These are phyloP conservation scores for Tragelaphus buxtoni DNA, from an alignment of 2,113 vertebrate species.

Conservation along the genomic window DNA sequence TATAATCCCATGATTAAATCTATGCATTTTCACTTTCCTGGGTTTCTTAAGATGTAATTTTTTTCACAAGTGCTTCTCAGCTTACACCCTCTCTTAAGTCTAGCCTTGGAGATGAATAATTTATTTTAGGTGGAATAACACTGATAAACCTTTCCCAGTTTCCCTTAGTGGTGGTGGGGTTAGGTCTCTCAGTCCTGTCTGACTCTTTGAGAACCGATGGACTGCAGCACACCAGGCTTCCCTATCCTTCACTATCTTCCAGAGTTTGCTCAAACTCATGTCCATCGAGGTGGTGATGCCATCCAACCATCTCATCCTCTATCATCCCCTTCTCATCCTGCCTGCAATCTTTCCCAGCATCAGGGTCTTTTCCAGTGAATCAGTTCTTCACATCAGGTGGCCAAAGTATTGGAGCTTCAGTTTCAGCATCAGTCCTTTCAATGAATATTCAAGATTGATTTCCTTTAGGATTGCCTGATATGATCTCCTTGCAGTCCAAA, in stretches of 20 bases:
- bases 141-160: background rate
- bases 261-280: too few species aligned
- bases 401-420: background rate
- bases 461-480: background rate
- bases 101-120: background rate
- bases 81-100: background rate
- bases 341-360: background rate
- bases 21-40: background rate
- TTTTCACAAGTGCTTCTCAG: background rate
- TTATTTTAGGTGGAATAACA: background rate
- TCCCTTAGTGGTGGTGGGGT: background rate
- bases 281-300: accelerated
- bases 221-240: too few species aligned
- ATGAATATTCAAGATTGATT: background rate
- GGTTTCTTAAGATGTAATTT: background rate
- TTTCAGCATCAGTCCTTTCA: background rate
- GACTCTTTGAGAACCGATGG: too few species aligned
- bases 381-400: background rate
- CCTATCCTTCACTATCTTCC: too few species aligned
- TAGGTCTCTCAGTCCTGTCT: background rate
- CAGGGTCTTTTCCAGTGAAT: background rate
- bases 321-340: background rate
- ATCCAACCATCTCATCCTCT: background rate
- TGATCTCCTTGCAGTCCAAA: background rate
- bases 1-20: background rate